A percentile compares a stretch with the other conserved stretches of the same genome.
Evolutionary conservation across 2,797 vertebrate species (phyloP).

Genomic region (Phrynocephalus vlangalii): DNA sequence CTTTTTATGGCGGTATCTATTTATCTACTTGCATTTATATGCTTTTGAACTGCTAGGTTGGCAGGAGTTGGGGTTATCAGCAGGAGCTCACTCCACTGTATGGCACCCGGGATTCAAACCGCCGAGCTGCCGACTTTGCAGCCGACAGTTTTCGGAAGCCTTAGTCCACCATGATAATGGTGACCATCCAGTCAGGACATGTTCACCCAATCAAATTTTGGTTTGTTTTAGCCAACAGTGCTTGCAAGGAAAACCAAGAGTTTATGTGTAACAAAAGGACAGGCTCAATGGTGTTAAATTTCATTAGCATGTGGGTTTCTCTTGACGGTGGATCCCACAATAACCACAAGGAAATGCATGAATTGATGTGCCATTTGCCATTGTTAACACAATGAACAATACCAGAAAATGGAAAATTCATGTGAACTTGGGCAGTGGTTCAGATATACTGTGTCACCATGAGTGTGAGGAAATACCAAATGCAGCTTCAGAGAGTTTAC

Average conservation of each 20-base stretch:
- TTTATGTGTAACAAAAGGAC: not conserved
- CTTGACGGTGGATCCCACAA: constrained; percentile 35
- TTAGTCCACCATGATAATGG: constrained; percentile 8
- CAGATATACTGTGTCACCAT: constrained; percentile 64
- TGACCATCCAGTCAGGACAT: constrained; percentile 36
- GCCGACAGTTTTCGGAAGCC: too few species aligned
- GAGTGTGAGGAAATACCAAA: constrained; percentile 64
- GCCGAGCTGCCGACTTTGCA: too few species aligned
- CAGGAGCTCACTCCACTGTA: too few species aligned
- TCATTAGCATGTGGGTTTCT: constrained; percentile 28
- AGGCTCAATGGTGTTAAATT: not conserved
- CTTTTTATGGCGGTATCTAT: too few species aligned
- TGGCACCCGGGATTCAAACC: too few species aligned
- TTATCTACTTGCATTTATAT: too few species aligned
- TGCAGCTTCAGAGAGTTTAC: constrained; percentile 74
- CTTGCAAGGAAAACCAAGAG: not conserved
- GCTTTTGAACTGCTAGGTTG: too few species aligned
- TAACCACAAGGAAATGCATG: not conserved
- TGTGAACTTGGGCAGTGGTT: constrained; percentile 58
- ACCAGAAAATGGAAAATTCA: constrained; percentile 53
- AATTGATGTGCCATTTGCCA: constrained; percentile 18
- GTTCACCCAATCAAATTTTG: constrained; percentile 17
- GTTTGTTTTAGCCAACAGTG: constrained; percentile 27
- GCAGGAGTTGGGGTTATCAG: too few species aligned
- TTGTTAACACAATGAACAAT: constrained; percentile 54